These are phyloP conservation scores for Lethrus apterus DNA, from an alignment of 1,140 invertebrate species.

Conservation along the genomic window DNA sequence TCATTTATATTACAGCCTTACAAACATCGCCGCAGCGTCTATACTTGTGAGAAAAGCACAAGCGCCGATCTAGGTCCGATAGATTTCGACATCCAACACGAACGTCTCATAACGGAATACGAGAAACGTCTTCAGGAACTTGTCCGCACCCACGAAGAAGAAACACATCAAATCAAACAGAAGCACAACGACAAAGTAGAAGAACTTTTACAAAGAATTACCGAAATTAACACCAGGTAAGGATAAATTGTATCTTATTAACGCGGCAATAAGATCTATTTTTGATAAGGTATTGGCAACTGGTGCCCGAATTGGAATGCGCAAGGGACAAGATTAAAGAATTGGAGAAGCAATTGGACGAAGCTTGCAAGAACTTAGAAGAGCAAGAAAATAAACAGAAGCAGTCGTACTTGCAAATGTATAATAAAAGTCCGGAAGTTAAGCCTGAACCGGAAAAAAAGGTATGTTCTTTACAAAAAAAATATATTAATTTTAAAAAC, in stretches of 20 bases:
- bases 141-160: conserved; percentile 58
- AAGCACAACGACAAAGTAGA: conserved; percentile 74
- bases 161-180: conserved; percentile 63
- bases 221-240: conserved; percentile 68
- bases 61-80: conserved; percentile 40
- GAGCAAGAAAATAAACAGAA: conserved; percentile 70
- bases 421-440: conserved; percentile 71
- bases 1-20: conserved; percentile 18
- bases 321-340: conserved; percentile 59
- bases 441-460: conserved; percentile 58
- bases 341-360: conserved; percentile 60
- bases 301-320: conserved; percentile 58
- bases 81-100: conserved; percentile 54
- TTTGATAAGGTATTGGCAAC: conserved; percentile 54
- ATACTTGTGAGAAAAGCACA: conserved; percentile 48
- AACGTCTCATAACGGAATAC: conserved; percentile 60
- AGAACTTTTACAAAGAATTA: conserved; percentile 65
- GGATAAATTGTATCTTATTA: background rate
- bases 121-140: conserved; percentile 66
- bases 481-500: no score
- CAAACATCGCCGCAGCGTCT: conserved; percentile 32
- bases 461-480: conserved; percentile 40
- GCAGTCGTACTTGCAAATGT: conserved; percentile 74
- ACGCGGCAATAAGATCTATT: background rate
- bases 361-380: conserved; percentile 54